A percentile compares a stretch with the other conserved stretches of the same genome.
Evolutionary conservation across 2,113 vertebrate genomes (phyloP).

Genomic region (Lamprologus sp.): DNA sequence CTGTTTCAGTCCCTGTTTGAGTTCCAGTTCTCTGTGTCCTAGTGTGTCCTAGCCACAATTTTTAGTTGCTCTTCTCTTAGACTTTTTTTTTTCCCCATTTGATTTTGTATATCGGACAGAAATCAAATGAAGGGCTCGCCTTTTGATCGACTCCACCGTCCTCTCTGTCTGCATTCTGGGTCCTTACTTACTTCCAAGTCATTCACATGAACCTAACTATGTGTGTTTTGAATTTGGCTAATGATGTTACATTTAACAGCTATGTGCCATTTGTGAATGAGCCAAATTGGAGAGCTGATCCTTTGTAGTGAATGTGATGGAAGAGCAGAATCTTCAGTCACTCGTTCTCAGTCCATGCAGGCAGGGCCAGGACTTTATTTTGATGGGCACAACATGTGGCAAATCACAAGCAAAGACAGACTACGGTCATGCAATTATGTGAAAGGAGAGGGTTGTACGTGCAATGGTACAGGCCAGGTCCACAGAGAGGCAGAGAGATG

Average conservation of each 20-base stretch:
- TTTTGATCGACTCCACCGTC: background rate
- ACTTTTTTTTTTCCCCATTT: background rate
- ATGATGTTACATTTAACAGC: background rate
- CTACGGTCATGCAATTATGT: background rate
- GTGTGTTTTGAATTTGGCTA: background rate
- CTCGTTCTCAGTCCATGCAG: background rate
- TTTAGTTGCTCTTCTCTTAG: background rate
- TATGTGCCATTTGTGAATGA: background rate
- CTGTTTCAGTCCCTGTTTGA: background rate
- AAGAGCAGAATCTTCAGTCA: background rate
- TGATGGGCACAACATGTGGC: background rate
- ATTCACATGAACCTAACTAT: background rate
- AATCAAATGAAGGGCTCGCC: background rate
- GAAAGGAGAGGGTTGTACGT: background rate
- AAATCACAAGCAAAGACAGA: background rate
- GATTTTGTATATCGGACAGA: background rate
- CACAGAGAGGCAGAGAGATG: background rate
- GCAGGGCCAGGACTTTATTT: background rate
- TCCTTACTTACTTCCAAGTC: background rate
- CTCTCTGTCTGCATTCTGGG: background rate
- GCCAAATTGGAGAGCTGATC: background rate
- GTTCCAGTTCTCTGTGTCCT: background rate
- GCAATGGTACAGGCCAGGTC: background rate
- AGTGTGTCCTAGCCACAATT: background rate
- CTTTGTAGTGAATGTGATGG: background rate